Evolutionary conservation across 2,113 vertebrate species (phyloP).

Genomic region (Cheilinus undulatus): DNA sequence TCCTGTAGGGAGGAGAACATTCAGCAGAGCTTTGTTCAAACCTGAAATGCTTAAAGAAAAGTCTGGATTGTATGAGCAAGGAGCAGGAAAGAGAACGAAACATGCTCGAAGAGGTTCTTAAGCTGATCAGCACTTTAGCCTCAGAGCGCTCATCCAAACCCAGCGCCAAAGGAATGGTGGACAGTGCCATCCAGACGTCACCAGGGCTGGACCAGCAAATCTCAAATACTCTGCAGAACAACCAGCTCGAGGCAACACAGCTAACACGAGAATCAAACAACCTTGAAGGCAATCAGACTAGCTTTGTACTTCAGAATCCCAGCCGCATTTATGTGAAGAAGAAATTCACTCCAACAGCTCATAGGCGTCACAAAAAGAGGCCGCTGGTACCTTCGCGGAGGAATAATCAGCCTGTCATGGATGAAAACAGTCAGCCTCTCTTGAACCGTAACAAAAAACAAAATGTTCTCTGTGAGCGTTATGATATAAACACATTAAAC

Average conservation of each 20-base stretch:
- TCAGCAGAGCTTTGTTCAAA: constrained; percentile 64
- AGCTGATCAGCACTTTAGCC: constrained; percentile 68
- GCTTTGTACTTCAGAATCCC: not conserved
- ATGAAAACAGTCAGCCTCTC: constrained; percentile 58
- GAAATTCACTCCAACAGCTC: constrained; percentile 31
- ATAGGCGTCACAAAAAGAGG: constrained; percentile 60
- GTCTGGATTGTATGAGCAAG: constrained; percentile 69
- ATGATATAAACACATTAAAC: not conserved
- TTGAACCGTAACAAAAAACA: constrained; percentile 16
- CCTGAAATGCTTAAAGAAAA: constrained; percentile 67
- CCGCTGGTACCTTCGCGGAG: constrained; percentile 60
- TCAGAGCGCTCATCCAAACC: constrained; percentile 48
- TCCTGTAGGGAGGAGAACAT: constrained; percentile 58
- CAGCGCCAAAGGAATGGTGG: constrained; percentile 37
- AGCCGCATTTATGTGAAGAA: constrained; percentile 6
- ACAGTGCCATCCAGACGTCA: constrained; percentile 75
- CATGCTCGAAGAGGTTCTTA: constrained; percentile 73
- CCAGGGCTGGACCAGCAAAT: constrained; percentile 19
- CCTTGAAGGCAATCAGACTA: constrained; percentile 14
- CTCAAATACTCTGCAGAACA: constrained; percentile 29
- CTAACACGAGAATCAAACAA: not conserved
- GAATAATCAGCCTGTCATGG: not conserved
- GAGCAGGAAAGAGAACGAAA: constrained; percentile 70
- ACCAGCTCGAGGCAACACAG: constrained; percentile 25
- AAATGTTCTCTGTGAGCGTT: constrained; percentile 18